Evolutionary conservation across 1,140 invertebrate species (phyloP), one percentile per base, ranked within the genome.

Genomic region (Atta cephalotes): DNA sequence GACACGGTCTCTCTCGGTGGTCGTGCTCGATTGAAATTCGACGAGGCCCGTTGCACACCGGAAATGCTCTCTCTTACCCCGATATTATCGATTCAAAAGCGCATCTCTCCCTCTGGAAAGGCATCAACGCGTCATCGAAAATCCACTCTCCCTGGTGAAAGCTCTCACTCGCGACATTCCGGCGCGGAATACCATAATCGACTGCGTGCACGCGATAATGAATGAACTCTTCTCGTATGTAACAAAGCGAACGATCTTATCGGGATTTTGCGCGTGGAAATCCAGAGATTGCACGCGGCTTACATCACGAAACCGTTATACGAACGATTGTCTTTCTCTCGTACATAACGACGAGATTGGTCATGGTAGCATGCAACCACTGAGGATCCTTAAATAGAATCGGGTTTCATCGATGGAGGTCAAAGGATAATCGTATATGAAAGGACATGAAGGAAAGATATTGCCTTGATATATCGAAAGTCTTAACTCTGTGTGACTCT

Each of bases 381-480:
- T 28, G 65, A 21, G 53, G 87, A 91, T 89, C 77, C 80, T 91
- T 91, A 62, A 91, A 89, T 91, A 91, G 87, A 87, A 91, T 78
- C 85, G 49, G 63, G 65, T 91, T 89, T 89, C 85, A 86, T 86
- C 88, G 82, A 60, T 87, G 82, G 25, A 25, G 58, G n/a, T 51
- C 72, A 62, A 70, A 86, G 86, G 68, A 70, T 56, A 84, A 85
- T 87, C 80, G 85, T 86, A 60, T 28, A 89, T 89, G 89, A 89
- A 91, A 91, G 90, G 79, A 89, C 72, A 62, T 65, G 81, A 87
- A 91, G 85, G 84, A 89, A 90, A 87, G 89, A 65, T 89, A 85
- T 79, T 18, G 77, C 66, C 70, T 88, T 80, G 76, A 31, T 76
- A 16, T 56, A 74, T 88, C 16, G 45, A 9, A 51, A 53, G 14